A percentile compares a stretch with the other conserved stretches of the same genome.
These are phyloP conservation scores for Chrysolina haemoptera DNA, from an alignment of 2,888 invertebrate genomes.

Conservation along the genomic window DNA sequence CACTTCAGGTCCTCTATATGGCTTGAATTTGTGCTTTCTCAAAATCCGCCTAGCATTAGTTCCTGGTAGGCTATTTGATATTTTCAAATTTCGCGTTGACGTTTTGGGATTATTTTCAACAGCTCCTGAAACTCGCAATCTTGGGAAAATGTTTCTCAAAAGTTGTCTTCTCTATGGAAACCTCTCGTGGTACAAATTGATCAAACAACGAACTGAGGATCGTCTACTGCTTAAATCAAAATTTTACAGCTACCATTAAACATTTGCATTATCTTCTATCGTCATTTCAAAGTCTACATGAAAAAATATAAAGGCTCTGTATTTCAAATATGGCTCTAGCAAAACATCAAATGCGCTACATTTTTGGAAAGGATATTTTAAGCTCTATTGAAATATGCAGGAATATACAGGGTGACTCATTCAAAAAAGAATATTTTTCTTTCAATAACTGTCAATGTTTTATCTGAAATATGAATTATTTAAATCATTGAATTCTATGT, in stretches of 20 bases:
- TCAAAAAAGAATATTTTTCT: too few relatives aligned
- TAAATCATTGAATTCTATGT: too few relatives aligned
- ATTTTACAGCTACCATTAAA: background rate
- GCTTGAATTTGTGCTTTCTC: background rate
- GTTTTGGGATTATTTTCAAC: background rate
- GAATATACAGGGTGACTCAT: too few relatives aligned
- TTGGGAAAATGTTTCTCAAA: background rate
- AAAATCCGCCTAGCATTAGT: background rate
- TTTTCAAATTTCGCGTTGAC: background rate
- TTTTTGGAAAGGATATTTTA: too few relatives aligned
- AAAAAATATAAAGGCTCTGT: too few relatives aligned
- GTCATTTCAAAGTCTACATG: too few relatives aligned
- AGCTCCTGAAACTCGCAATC: background rate
- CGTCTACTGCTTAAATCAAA: background rate
- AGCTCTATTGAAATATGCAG: too few relatives aligned
- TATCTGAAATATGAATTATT: too few relatives aligned
- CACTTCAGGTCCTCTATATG: constrained; percentile 17
- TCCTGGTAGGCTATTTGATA: background rate
- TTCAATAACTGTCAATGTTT: too few relatives aligned
- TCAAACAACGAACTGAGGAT: background rate
- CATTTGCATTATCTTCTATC: background rate
- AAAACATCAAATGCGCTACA: too few relatives aligned
- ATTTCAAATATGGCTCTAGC: too few relatives aligned
- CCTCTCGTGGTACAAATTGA: background rate
- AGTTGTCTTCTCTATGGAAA: background rate